These are phyloP conservation scores for Vanacampus margaritifer DNA, from an alignment of 2,113 vertebrate genomes.

Conservation along the genomic window DNA sequence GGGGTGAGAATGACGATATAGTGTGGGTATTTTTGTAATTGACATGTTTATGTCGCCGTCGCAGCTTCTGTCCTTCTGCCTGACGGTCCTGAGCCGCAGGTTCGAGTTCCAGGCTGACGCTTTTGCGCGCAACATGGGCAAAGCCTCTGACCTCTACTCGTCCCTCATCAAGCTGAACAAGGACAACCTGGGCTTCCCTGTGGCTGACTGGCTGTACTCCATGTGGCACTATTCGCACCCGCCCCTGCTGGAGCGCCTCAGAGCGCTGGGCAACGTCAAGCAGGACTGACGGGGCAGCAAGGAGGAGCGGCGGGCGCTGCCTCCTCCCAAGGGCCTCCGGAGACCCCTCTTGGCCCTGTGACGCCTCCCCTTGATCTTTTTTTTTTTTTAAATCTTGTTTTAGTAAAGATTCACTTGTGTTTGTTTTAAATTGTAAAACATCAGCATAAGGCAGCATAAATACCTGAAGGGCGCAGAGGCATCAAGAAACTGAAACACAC, in stretches of 20 bases:
- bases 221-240: slow-evolving; percentile 99
- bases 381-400: slow-evolving; percentile 52
- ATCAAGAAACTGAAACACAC: slow-evolving; percentile 6
- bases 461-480: slow-evolving; percentile 17
- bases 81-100: slow-evolving; percentile 91
- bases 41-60: neutral
- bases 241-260: slow-evolving; percentile 92
- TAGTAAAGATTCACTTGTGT: slow-evolving; percentile 23
- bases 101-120: slow-evolving; percentile 99
- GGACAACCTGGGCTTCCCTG: slow-evolving; percentile 97
- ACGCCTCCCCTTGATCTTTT: slow-evolving; percentile 33
- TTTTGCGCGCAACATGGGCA: slow-evolving; percentile 89
- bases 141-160: slow-evolving; percentile 90
- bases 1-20: neutral
- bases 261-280: slow-evolving; percentile 84
- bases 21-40: neutral
- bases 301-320: slow-evolving; percentile 40
- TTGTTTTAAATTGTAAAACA: slow-evolving; percentile 49
- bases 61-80: slow-evolving; percentile 93
- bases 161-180: slow-evolving; percentile 98
- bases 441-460: slow-evolving; percentile 35
- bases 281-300: slow-evolving; percentile 81
- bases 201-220: slow-evolving; percentile 97
- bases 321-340: slow-evolving; percentile 57
- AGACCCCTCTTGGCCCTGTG: slow-evolving; percentile 62